Conservation (phyloP, 2,113 vertebrate species). For the Coptodon bakossiorum region DNA sequence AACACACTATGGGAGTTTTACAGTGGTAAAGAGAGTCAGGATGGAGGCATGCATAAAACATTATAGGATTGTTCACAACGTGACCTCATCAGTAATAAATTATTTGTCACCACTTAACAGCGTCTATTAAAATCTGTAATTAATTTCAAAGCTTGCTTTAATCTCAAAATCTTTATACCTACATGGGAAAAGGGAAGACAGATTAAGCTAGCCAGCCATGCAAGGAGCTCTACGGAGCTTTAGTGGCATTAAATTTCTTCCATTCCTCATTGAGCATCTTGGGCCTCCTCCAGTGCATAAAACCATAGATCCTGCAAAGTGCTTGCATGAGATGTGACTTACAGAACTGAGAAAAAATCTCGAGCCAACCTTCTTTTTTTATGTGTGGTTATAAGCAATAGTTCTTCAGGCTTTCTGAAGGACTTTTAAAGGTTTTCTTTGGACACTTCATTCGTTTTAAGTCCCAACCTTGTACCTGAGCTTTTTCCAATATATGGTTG, state of each 20-base stretch:
- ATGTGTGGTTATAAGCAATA: neutral
- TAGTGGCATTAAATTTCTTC: conserved; percentile 20
- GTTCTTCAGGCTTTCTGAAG: neutral
- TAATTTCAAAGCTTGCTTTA: conserved; percentile 1
- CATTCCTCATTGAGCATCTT: neutral
- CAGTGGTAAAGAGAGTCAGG: neutral
- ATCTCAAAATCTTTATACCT: conserved; percentile 15
- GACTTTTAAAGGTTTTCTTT: neutral
- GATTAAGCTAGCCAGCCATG: conserved; percentile 7
- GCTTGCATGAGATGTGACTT: neutral
- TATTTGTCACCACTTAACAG: neutral
- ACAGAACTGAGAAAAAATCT: neutral
- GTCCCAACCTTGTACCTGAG: neutral
- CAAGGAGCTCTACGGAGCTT: conserved; percentile 4
- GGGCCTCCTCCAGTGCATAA: neutral
- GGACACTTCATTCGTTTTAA: neutral
- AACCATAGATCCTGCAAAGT: neutral
- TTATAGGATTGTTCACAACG: neutral
- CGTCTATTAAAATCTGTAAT: neutral
- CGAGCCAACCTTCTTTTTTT: neutral
- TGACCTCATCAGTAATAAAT: neutral
- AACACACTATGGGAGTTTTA: neutral
- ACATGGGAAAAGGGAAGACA: neutral
- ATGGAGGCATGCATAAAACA: neutral
- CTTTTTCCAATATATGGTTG: neutral